Base-by-base conservation (phyloP, 2,888 invertebrate species). In the Drosophila mimica region DNA sequence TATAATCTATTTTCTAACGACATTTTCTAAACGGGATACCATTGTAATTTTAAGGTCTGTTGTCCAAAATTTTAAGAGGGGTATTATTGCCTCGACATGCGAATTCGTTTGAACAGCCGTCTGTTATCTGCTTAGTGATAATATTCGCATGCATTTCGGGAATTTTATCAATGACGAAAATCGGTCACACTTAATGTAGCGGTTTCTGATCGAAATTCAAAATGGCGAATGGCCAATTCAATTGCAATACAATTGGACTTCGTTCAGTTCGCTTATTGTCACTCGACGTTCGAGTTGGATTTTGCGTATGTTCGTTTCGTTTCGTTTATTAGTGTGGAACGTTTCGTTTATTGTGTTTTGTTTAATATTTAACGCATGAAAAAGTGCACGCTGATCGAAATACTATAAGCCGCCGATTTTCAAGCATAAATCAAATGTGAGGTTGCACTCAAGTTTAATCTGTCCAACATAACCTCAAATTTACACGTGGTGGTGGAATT, bases 251-350 rank as follows among this genome's bases (percentile, higher is more conserved):
- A 64, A 36, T 65, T 74, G 49, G 9, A 31, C 9, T 46, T 79
- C 84, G 79, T 68, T 79, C 89, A 81, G 71, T 84, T 89, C 58
- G 63, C 46, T 76, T 83, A 80, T 68, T 57, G 84, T 82, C 73
- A 48, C 72, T 52, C 53, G 59, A 62, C 66, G 63, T 56, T 58
- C 15, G 15, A n/a, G 73, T 73, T 66, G 52, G 2, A 38, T 25
- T 70, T 66, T 66, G 49, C 48, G 40, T n/a, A 53, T 48, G 51
- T 17, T 59, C 53, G 43, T 76, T 60, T 25, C 31, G 33, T 56
- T 36, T 64, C 33, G 34, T 76, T 43, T 30, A 25, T 53, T 62
- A 34, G 36, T 80, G 61, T 67, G 52, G 15, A 64, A 49, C 43
- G 62, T 76, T 46, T 31, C 25, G 11, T 31, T 40, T 43, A 15